These are phyloP conservation scores for Palythoa heliodiscus DNA, from an alignment of 92 coral and sea anemone species.

Conservation along the genomic window DNA sequence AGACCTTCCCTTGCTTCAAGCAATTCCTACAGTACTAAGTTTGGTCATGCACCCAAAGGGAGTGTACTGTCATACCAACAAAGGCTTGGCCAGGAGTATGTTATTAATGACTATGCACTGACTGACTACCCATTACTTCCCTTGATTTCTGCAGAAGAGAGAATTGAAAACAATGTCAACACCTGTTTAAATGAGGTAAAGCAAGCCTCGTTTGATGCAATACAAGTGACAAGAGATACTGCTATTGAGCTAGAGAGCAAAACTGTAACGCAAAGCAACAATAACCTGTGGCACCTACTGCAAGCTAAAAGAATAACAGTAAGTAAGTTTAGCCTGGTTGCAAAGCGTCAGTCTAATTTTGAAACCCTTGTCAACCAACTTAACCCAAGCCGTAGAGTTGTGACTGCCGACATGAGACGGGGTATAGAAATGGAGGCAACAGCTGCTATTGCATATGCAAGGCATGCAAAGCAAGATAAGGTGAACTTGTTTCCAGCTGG, in stretches of 20 bases:
- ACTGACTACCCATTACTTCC: slow-evolving; percentile 13
- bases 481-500: slow-evolving; percentile 59
- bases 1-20: background rate
- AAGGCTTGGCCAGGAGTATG: slow-evolving; percentile 56
- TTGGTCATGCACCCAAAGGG: slow-evolving; percentile 58
- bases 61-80: slow-evolving; percentile 64
- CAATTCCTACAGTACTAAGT: slow-evolving; percentile 38
- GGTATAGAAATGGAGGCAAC: slow-evolving; percentile 60
- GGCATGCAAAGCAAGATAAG: slow-evolving; percentile 18
- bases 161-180: slow-evolving; percentile 25
- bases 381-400: slow-evolving; percentile 46
- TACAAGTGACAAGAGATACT: slow-evolving; percentile 1
- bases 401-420: slow-evolving; percentile 57
- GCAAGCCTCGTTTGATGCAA: slow-evolving; percentile 12
- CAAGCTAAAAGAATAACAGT: slow-evolving; percentile 43
- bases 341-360: slow-evolving; percentile 39
- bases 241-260: background rate
- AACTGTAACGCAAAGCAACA: slow-evolving; percentile 41
- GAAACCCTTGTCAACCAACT: slow-evolving; percentile 42
- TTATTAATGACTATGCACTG: slow-evolving; percentile 59
- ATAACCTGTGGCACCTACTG: slow-evolving; percentile 15
- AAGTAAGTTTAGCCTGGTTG: slow-evolving; percentile 42
- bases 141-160: background rate
- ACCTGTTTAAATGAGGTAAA: slow-evolving; percentile 27
- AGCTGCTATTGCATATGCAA: slow-evolving; percentile 64